Percentiles rank a stretch among this genome's conserved stretches.
Evolutionary conservation across 2,113 vertebrate species (phyloP).

Genomic region (Python bivittatus): DNA sequence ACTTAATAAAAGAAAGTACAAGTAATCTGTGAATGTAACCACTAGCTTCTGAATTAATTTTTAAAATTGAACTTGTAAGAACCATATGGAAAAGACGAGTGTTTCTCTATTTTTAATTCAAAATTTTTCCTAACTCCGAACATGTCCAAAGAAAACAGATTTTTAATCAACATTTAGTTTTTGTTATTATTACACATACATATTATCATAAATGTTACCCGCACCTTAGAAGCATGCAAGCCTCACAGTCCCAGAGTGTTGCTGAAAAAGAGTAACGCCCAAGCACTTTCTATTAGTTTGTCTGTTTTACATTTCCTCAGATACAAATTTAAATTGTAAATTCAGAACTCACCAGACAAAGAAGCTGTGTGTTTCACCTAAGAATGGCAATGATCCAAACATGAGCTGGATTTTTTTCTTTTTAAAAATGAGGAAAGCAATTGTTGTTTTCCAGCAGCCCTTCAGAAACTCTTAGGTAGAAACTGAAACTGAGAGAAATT

Average conservation of each 20-base stretch:
- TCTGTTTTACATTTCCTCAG: conserved; percentile 5
- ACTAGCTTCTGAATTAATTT: conserved; percentile 42
- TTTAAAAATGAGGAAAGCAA: not conserved
- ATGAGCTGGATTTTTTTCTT: not conserved
- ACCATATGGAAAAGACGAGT: conserved; percentile 26
- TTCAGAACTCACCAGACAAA: not conserved
- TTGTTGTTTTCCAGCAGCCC: not conserved
- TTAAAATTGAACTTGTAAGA: conserved; percentile 4
- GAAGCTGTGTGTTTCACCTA: not conserved
- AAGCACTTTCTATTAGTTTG: not conserved
- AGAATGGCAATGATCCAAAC: not conserved
- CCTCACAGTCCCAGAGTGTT: conserved; percentile 11
- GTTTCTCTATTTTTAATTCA: conserved; percentile 40
- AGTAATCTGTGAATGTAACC: conserved; percentile 54
- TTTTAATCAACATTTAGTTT: conserved; percentile 37
- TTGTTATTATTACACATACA: not conserved
- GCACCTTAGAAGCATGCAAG: not conserved
- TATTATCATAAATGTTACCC: conserved; percentile 18
- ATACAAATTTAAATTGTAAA: not conserved
- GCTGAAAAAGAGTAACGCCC: not conserved
- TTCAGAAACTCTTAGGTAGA: not conserved
- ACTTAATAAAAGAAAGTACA: conserved; percentile 27
- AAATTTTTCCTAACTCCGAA: conserved; percentile 40
- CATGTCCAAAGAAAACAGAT: conserved; percentile 15
- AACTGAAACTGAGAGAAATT: not conserved